Evolutionary conservation across 2,113 vertebrate species (phyloP), one percentile per base, ranked within the genome.

Genomic region (Ptilonorhynchus violaceus): DNA sequence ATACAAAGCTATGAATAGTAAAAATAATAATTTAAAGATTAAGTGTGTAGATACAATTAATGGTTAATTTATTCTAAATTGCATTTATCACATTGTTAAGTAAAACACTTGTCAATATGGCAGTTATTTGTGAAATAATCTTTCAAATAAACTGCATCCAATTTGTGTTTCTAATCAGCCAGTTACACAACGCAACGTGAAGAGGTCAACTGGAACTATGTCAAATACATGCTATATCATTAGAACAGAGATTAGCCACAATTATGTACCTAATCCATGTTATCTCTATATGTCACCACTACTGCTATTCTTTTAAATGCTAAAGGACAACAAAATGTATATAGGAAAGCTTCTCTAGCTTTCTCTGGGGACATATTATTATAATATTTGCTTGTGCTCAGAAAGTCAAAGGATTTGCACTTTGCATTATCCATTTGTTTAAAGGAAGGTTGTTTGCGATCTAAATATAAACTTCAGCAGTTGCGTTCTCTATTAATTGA

Each of bases 131-230:
- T 74, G 28, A 86, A 96, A 88, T 72, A 82, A 60, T 52, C 66
- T 66, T 81, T 95, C 64, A 89, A 81, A 92, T 18, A 82, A 94
- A 84, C 60, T 76, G 42, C 75, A 33, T 92, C 95, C 53, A 81
- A 66, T 88, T 97, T 95, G 39, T 95, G 78, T 37, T 88, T 89
- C 47, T 96, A 96, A 97, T 88, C 67, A 96, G 75, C 39, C 68
- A 83, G 30, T 67, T 94, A 79, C 59, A 88, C 49, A 86, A 74
- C 53, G 63, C 31, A 60, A 70, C 62, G 27, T 76, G 55, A 95
- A 89, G 85, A 94, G 64, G 85, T 93, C 80, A 97, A 13, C 37
- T 76, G 58, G 62, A 89, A 85, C 35, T 79, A 2, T 42, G 67
- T 55, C 12, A 30, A 92, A 82, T 25, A 91, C 11, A 2, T 64